Conservation (phyloP, 2,797 vertebrate species). For the Margarornis squamiger region DNA sequence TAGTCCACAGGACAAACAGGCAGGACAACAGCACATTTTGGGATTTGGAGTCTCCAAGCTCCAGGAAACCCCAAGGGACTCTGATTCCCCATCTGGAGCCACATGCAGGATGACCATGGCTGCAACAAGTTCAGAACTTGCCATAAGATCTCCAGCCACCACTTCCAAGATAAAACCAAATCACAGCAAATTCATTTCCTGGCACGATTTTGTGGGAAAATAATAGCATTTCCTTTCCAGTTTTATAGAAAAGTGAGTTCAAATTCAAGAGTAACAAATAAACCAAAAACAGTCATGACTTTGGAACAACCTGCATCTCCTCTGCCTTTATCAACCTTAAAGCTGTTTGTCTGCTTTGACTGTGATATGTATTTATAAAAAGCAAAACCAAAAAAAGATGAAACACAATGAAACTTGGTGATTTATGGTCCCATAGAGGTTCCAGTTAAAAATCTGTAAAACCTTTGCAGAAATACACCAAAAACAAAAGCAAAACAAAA, state of each 20-base stretch:
- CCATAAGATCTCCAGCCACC: not conserved
- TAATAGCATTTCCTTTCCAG: slow-evolving; percentile 22
- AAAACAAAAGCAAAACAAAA: not conserved
- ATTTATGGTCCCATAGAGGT: not conserved
- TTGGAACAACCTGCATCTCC: not conserved
- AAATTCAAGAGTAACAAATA: slow-evolving; percentile 32
- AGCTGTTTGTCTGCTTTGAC: not conserved
- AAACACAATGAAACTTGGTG: not conserved
- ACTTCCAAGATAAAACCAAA: not conserved
- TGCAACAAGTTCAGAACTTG: not conserved
- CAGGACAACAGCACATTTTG: not conserved
- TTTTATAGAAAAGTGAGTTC: slow-evolving; percentile 36
- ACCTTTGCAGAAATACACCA: not conserved
- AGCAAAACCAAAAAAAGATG: not conserved
- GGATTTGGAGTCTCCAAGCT: not conserved
- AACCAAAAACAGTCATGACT: slow-evolving; percentile 20
- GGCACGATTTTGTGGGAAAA: slow-evolving; percentile 31
- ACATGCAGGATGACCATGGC: not conserved
- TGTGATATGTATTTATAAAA: not conserved
- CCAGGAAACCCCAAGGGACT: not conserved
- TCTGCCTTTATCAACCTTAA: slow-evolving; percentile 16
- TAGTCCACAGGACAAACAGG: not conserved
- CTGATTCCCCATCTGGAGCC: not conserved
- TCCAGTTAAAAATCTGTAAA: not conserved
- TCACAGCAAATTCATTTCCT: slow-evolving; percentile 52